These are phyloP conservation scores for Palaemon carinicauda DNA, from an alignment of 1,140 invertebrate genomes.

Conservation along the genomic window DNA sequence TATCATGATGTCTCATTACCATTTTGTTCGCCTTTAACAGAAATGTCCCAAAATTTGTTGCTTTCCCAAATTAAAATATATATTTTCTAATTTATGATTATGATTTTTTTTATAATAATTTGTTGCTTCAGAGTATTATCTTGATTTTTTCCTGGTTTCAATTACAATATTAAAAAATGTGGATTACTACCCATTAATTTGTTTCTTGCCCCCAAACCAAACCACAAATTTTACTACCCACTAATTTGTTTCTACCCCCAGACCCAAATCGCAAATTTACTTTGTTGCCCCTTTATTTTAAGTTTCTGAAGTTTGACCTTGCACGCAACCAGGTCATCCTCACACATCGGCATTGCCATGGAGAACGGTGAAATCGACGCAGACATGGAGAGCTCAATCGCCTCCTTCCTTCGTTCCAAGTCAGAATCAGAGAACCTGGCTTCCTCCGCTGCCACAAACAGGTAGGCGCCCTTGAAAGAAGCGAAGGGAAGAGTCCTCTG, in stretches of 20 bases:
- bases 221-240: not conserved
- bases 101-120: no score
- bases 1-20: no score
- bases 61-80: no score
- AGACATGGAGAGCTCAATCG: slow-evolving; percentile 18
- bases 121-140: no score
- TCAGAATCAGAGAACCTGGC: not conserved
- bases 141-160: no score
- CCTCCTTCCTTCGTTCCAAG: slow-evolving; percentile 14
- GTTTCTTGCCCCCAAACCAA: not conserved
- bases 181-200: no score
- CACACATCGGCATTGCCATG: slow-evolving; percentile 1
- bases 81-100: no score
- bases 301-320: not conserved
- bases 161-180: no score
- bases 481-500: not conserved
- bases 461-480: not conserved
- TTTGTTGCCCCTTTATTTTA: not conserved
- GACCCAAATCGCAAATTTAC: not conserved
- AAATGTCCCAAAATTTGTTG: no score
- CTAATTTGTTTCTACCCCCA: not conserved
- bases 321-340: slow-evolving; percentile 6
- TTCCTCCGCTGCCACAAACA: not conserved
- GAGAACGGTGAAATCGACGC: not conserved
- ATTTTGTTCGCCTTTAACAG: no score